Evolutionary conservation across 2,888 invertebrate genomes (phyloP).

Genomic region (Noctua pronuba): DNA sequence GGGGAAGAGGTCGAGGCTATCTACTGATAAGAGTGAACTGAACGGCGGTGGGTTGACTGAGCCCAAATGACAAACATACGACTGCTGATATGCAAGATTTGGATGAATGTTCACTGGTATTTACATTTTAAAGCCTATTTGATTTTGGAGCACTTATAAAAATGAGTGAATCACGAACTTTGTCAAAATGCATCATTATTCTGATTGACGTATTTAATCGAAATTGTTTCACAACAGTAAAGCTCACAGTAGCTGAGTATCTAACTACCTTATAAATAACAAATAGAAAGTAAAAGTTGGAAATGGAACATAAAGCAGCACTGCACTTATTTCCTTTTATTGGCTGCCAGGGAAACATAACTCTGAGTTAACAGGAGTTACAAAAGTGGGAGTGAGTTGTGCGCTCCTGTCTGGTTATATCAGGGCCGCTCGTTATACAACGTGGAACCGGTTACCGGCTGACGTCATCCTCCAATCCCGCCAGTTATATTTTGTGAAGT

Average conservation of each 20-base stretch:
- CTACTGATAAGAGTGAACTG: conserved; percentile 83
- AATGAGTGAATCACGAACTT: conserved; percentile 1
- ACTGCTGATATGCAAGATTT: conserved; percentile 64
- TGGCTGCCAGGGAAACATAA: conserved; percentile 52
- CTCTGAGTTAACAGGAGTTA: conserved; percentile 61
- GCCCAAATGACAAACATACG: conserved; percentile 77
- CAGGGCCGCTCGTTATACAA: conserved; percentile 65
- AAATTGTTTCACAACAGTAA: conserved; percentile 4
- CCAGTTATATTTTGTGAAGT: conserved; percentile 63
- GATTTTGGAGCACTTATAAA: conserved; percentile 11
- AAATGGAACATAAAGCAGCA: conserved; percentile 47
- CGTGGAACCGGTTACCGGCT: conserved; percentile 63
- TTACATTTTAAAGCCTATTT: conserved; percentile 39
- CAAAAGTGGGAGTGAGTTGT: conserved; percentile 68
- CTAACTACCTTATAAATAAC: conserved; percentile 34
- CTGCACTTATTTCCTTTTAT: conserved; percentile 59
- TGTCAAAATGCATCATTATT: neutral
- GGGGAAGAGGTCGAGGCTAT: conserved; percentile 88
- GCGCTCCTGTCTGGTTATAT: conserved; percentile 65
- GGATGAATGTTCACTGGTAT: conserved; percentile 55
- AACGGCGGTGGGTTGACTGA: conserved; percentile 76
- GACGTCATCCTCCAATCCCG: conserved; percentile 65
- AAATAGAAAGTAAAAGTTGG: conserved; percentile 59
- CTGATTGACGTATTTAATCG: neutral
- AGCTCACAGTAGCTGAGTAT: conserved; percentile 18